These are phyloP conservation scores for Calephelis virginiensis DNA, from an alignment of 1,140 invertebrate species.

Conservation along the genomic window DNA sequence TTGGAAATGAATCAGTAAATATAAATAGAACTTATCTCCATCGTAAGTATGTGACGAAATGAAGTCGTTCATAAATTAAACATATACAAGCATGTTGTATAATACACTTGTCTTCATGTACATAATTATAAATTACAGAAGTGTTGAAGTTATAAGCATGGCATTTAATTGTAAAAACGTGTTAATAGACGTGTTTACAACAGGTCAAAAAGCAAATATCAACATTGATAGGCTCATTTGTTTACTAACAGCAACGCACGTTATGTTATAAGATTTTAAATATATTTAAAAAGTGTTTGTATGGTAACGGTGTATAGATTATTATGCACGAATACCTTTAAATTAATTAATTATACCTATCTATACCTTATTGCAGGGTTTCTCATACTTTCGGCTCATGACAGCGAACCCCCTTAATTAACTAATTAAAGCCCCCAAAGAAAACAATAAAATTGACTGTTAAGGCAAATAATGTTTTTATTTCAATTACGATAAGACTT, in stretches of 20 bases:
- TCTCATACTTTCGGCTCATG: too few species aligned
- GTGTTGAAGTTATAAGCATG: background rate
- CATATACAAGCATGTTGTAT: slow-evolving; percentile 4
- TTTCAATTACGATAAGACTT: too few species aligned
- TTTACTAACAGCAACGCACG: background rate
- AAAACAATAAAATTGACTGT: too few species aligned
- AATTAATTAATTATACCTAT: background rate
- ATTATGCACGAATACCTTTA: slow-evolving; percentile 4
- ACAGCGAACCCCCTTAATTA: too few species aligned
- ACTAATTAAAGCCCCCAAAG: too few species aligned
- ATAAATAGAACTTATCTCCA: background rate
- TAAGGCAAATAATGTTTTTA: too few species aligned
- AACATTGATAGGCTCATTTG: background rate
- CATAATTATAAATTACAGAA: background rate
- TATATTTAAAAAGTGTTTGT: background rate
- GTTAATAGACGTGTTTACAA: background rate
- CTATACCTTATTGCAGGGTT: too few species aligned
- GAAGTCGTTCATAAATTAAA: background rate
- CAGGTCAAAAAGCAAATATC: background rate
- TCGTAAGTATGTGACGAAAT: slow-evolving; percentile 3
- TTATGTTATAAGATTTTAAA: background rate
- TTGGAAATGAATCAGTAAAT: background rate
- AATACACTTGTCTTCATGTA: slow-evolving; percentile 2
- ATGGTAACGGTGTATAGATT: slow-evolving; percentile 6
- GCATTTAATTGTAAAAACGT: slow-evolving; percentile 3